phyloP scores from a whole-genome alignment of 2,888 invertebrate genomes.

The Dicyrtomina minuta region DNA sequence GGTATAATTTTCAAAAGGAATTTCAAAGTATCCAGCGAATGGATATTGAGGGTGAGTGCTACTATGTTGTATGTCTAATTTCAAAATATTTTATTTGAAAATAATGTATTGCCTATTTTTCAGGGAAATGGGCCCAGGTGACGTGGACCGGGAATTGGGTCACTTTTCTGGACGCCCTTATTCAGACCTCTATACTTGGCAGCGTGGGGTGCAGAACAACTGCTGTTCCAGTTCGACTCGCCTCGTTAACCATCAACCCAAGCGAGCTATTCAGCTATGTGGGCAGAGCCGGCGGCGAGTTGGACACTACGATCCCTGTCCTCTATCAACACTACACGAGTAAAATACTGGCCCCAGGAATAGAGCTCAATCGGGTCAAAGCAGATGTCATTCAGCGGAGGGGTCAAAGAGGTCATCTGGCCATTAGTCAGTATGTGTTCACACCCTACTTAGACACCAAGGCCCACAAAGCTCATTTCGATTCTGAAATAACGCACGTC shows the following conservation, averaged over 20 bases:
- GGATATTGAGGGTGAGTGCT: conserved; percentile 66
- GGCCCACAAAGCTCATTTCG: neutral
- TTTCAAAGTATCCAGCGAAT: conserved; percentile 79
- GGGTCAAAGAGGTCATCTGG: conserved; percentile 11
- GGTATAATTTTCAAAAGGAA: conserved; percentile 78
- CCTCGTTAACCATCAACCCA: conserved; percentile 15
- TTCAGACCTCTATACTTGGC: conserved; percentile 63
- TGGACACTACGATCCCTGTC: too few relatives aligned
- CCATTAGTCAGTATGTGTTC: conserved; percentile 29
- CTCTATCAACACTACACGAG: too few relatives aligned
- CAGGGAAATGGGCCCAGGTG: conserved; percentile 55
- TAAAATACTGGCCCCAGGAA: conserved; percentile 62
- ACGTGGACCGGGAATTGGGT: conserved; percentile 91
- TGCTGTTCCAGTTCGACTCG: conserved; percentile 21
- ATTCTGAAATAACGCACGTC: neutral
- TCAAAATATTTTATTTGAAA: too few relatives aligned
- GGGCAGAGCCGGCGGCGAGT: too few relatives aligned
- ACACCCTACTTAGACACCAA: conserved; percentile 28
- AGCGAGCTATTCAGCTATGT: neutral
- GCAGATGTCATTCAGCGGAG: conserved; percentile 71
- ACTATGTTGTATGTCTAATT: too few relatives aligned
- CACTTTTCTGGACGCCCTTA: conserved; percentile 91
- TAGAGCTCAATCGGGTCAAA: conserved; percentile 74
- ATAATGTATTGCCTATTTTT: too few relatives aligned
- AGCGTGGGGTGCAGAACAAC: conserved; percentile 9